Conservation (phyloP, 2,888 invertebrate species). For the Apamea anceps region DNA sequence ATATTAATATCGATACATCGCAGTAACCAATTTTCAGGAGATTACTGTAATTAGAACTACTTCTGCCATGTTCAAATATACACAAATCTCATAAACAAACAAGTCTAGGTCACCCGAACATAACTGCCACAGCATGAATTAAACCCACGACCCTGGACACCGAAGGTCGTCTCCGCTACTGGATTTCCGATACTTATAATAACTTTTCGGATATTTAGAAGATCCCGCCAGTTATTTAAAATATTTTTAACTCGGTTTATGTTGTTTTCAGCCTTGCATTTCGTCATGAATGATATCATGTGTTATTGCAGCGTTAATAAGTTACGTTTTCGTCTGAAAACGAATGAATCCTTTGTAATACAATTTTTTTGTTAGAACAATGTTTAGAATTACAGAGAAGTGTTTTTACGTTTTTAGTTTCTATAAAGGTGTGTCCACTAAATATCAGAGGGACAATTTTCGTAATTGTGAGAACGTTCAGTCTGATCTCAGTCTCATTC, state of each 20-base stretch:
- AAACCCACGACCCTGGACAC: constrained; percentile 24
- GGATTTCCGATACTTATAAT: constrained; percentile 15
- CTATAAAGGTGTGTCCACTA: fast-evolving
- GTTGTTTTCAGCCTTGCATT: constrained; percentile 36
- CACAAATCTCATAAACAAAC: constrained; percentile 2
- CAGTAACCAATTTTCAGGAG: background rate
- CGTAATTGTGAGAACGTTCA: background rate
- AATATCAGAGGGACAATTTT: background rate
- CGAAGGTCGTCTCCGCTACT: constrained; percentile 32
- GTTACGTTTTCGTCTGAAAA: constrained; percentile 14
- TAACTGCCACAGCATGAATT: constrained; percentile 19
- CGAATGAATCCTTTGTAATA: constrained; percentile 1
- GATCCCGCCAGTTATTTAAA: constrained; percentile 12
- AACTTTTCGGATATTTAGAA: constrained; percentile 34
- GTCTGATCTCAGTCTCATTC: background rate
- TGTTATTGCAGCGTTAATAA: constrained; percentile 22
- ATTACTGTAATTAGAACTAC: background rate
- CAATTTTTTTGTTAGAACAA: background rate
- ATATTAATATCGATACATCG: background rate
- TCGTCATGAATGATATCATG: constrained; percentile 48
- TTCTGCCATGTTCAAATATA: background rate
- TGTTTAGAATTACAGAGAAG: no score
- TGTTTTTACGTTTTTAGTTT: background rate
- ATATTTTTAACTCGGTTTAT: constrained; percentile 51
- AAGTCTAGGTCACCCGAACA: constrained; percentile 35